These are phyloP conservation scores for Drosophila lini DNA, from an alignment of 1,140 invertebrate genomes.

Conservation along the genomic window DNA sequence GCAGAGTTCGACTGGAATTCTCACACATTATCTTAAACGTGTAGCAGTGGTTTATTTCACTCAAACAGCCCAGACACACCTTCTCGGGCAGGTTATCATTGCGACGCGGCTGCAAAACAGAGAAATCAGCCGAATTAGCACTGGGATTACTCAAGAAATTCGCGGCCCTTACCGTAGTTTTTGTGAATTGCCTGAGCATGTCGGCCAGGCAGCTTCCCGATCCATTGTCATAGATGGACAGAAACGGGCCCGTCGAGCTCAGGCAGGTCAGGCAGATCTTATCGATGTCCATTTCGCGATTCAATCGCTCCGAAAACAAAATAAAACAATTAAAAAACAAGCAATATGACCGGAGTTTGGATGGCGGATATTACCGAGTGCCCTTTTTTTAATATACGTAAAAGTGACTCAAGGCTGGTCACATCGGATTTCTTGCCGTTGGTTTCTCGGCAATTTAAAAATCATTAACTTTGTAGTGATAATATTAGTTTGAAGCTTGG, in stretches of 20 bases:
- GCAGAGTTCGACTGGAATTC: slow-evolving; percentile 70
- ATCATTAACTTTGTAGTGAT: too few relatives aligned
- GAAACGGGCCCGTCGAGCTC: slow-evolving; percentile 57
- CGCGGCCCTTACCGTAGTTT: slow-evolving; percentile 50
- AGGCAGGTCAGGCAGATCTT: slow-evolving; percentile 82
- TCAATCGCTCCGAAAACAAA: slow-evolving; percentile 20
- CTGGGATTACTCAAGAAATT: neutral
- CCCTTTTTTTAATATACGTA: too few relatives aligned
- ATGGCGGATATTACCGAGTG: neutral
- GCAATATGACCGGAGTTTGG: slow-evolving; percentile 7
- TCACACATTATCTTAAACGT: slow-evolving; percentile 81
- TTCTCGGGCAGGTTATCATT: slow-evolving; percentile 71
- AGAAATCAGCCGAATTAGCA: neutral
- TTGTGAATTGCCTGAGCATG: slow-evolving; percentile 72
- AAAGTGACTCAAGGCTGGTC: neutral
- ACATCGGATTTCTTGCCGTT: neutral
- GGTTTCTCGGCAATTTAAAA: neutral
- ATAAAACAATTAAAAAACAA: slow-evolving; percentile 26
- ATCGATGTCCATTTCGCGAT: slow-evolving; percentile 69
- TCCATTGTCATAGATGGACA: slow-evolving; percentile 75
- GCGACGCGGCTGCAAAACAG: slow-evolving; percentile 49
- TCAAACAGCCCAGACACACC: slow-evolving; percentile 75
- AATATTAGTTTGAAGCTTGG: too few relatives aligned
- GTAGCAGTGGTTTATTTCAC: slow-evolving; percentile 79
- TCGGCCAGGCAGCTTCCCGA: slow-evolving; percentile 67